A percentile compares a stretch with the other conserved stretches of the same genome.
phyloP scores from a whole-genome alignment of 2,113 vertebrate species.

The Otocyon megalotis region DNA sequence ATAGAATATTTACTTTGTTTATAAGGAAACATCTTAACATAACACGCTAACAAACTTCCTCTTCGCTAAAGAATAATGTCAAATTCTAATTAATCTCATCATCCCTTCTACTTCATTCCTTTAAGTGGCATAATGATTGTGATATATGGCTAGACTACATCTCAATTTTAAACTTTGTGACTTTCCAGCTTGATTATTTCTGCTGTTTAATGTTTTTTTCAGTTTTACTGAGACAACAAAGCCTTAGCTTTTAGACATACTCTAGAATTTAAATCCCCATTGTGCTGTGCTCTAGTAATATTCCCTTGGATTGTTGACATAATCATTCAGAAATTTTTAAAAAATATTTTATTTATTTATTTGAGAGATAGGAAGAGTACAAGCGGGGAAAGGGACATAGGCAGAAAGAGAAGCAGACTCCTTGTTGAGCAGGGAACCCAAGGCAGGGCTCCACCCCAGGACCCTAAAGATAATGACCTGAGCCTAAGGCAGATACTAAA shows the following conservation, averaged over 20 bases:
- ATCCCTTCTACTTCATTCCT: neutral
- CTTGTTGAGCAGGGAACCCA: too few species aligned
- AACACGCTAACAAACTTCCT: neutral
- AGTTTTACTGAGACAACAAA: neutral
- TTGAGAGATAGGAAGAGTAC: too few species aligned
- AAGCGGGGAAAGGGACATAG: too few species aligned
- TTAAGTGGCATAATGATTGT: neutral
- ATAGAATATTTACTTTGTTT: neutral
- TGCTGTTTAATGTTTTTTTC: neutral
- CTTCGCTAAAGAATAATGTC: neutral
- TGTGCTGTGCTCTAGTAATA: neutral
- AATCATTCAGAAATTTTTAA: neutral
- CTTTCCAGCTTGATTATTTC: neutral
- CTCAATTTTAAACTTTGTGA: neutral
- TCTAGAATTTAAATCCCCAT: slow-evolving; percentile 28
- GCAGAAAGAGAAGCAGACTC: too few species aligned
- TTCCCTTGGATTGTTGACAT: slow-evolving; percentile 8
- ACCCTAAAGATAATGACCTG: too few species aligned
- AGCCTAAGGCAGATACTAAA: too few species aligned
- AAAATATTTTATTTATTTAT: too few species aligned
- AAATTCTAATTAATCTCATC: slow-evolving; percentile 24
- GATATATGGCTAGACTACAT: neutral
- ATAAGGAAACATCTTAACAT: neutral
- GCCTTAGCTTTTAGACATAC: neutral
- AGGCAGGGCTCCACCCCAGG: too few species aligned